A percentile compares a stretch with the other conserved stretches of the same genome.
Evolutionary conservation across 1,140 invertebrate genomes (phyloP).

Genomic region (Sarcophaga bullata): DNA sequence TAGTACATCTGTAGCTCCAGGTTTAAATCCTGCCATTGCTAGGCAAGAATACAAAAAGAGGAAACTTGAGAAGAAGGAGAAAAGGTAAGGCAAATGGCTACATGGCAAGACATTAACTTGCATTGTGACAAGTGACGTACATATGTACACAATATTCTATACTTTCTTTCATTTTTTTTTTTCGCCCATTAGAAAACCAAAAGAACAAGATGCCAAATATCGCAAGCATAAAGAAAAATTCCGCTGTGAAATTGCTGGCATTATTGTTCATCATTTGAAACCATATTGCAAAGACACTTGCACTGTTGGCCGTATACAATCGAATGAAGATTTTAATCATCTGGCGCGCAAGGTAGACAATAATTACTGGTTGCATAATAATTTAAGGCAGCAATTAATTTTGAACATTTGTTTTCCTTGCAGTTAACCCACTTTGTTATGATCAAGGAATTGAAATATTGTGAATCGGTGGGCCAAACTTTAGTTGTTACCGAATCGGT

Average conservation of each 20-base stretch:
- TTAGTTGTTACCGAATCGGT: constrained; percentile 92
- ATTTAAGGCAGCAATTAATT: background rate
- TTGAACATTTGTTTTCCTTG: constrained; percentile 57
- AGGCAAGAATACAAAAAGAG: constrained; percentile 45
- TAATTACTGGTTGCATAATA: background rate
- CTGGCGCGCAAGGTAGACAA: constrained; percentile 88
- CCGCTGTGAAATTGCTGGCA: constrained; percentile 86
- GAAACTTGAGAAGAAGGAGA: constrained; percentile 44
- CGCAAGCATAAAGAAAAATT: constrained; percentile 81
- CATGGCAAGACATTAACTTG: too few relatives aligned
- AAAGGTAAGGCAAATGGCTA: constrained; percentile 43
- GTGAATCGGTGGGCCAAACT: constrained; percentile 82
- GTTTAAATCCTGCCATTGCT: background rate
- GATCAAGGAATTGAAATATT: constrained; percentile 94
- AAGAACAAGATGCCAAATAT: constrained; percentile 43
- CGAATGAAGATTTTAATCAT: constrained; percentile 95
- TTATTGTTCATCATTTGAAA: constrained; percentile 90
- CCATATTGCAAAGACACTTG: constrained; percentile 85
- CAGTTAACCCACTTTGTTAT: constrained; percentile 97
- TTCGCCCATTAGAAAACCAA: constrained; percentile 45
- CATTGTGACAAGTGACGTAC: too few relatives aligned
- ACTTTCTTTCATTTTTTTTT: background rate
- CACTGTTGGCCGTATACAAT: constrained; percentile 84
- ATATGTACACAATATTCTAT: constrained; percentile 11
- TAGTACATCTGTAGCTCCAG: constrained; percentile 47